Conservation (phyloP, 2,113 vertebrate species). For the Urocynchramus pylzowi region DNA sequence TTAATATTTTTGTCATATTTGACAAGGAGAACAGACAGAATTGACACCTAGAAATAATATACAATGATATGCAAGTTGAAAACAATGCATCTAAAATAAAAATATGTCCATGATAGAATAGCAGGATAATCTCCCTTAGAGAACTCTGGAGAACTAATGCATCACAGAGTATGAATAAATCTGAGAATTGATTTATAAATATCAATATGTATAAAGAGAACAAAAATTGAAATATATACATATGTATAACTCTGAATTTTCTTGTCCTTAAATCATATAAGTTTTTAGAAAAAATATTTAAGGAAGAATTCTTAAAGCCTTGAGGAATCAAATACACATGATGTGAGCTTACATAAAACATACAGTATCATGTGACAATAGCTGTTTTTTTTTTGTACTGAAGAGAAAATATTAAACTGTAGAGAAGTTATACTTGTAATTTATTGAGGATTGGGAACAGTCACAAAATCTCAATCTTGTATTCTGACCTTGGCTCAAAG, state of each 20-base stretch:
- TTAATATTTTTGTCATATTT: not conserved
- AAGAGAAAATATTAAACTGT: not conserved
- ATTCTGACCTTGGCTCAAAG: conserved; percentile 16
- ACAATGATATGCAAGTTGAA: not conserved
- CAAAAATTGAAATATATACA: not conserved
- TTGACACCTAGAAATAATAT: not conserved
- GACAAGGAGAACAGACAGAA: not conserved
- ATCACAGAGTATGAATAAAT: not conserved
- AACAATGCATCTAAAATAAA: not conserved
- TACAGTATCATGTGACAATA: not conserved
- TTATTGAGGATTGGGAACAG: not conserved
- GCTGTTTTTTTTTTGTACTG: not conserved
- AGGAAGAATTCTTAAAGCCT: not conserved
- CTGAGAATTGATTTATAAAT: not conserved
- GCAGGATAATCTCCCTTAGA: not conserved
- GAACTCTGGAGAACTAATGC: not conserved
- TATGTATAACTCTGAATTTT: not conserved
- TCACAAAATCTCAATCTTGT: not conserved
- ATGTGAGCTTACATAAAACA: fast-evolving
- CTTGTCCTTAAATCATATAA: not conserved
- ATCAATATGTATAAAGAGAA: not conserved
- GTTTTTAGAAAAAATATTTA: not conserved
- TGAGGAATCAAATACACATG: not conserved
- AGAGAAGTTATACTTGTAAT: not conserved
- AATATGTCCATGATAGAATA: not conserved